phyloP scores from a whole-genome alignment of 2,797 vertebrate species.

The Pristis pectinata region DNA sequence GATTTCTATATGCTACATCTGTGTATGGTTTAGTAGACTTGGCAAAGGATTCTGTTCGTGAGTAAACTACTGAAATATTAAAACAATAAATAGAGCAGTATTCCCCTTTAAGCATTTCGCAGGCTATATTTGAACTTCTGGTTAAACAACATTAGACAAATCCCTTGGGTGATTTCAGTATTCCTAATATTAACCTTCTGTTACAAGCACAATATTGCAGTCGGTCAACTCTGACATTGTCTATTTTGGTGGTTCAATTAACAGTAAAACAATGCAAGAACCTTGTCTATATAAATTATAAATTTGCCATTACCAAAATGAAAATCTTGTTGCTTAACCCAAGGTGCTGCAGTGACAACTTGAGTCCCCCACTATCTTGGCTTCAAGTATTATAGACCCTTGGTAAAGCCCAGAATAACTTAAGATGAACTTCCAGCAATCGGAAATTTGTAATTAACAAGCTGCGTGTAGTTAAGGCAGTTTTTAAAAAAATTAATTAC shows the following conservation, averaged over 20 bases:
- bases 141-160: constrained; percentile 31
- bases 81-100: constrained; percentile 34
- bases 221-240: constrained; percentile 28
- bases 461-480: constrained; percentile 36
- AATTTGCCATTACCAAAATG: background rate
- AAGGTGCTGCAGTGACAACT: background rate
- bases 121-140: constrained; percentile 36
- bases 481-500: constrained; percentile 23
- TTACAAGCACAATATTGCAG: constrained; percentile 34
- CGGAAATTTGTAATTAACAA: constrained; percentile 38
- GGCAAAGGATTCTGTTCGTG: constrained; percentile 32
- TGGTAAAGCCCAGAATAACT: constrained; percentile 19
- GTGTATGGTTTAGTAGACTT: constrained; percentile 32
- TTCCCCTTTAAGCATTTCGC: constrained; percentile 36
- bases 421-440: constrained; percentile 34
- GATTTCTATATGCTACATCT: constrained; percentile 27
- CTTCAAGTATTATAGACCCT: background rate
- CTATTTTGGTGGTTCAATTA: background rate
- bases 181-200: constrained; percentile 37
- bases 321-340: constrained; percentile 16
- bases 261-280: constrained; percentile 11
- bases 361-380: background rate
- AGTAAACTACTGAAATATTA: constrained; percentile 38
- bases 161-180: constrained; percentile 34
- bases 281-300: background rate